Evolutionary conservation across 2,113 vertebrate genomes (phyloP).

Genomic region (Isichthys henryi): DNA sequence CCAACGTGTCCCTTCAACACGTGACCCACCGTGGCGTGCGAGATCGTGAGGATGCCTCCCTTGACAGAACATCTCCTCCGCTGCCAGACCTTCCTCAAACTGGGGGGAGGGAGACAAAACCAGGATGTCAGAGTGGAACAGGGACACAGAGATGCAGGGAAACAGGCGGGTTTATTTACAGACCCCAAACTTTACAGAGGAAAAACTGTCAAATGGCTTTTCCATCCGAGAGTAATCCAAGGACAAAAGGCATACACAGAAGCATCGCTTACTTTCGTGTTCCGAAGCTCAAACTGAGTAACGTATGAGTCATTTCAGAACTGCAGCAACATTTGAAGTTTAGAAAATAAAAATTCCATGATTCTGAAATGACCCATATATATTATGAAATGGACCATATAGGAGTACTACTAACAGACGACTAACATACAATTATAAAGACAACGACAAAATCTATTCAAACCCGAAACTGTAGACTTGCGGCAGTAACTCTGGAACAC

Average conservation of each 20-base stretch:
- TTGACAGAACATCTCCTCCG: constrained; percentile 71
- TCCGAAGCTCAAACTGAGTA: not conserved
- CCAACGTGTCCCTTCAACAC: not conserved
- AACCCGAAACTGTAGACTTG: not conserved
- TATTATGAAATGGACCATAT: not conserved
- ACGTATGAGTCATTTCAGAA: not conserved
- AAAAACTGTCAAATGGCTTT: constrained; percentile 1
- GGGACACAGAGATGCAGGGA: not conserved
- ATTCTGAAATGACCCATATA: not conserved
- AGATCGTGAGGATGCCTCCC: constrained; percentile 68
- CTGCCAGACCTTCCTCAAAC: constrained; percentile 72
- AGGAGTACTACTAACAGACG: not conserved
- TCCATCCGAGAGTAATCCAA: not conserved
- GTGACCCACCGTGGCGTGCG: constrained; percentile 66
- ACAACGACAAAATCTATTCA: not conserved
- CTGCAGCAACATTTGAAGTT: not conserved
- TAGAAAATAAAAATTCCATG: not conserved
- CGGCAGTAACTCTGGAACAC: not conserved
- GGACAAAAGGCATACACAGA: not conserved
- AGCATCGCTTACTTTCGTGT: not conserved
- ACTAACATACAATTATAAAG: not conserved
- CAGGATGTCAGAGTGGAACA: constrained; percentile 10
- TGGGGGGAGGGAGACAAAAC: constrained; percentile 30
- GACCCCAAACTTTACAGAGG: not conserved
- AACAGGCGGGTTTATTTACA: not conserved